Conservation (phyloP, 2,888 invertebrate species). For the Leucophora obtusa region DNA sequence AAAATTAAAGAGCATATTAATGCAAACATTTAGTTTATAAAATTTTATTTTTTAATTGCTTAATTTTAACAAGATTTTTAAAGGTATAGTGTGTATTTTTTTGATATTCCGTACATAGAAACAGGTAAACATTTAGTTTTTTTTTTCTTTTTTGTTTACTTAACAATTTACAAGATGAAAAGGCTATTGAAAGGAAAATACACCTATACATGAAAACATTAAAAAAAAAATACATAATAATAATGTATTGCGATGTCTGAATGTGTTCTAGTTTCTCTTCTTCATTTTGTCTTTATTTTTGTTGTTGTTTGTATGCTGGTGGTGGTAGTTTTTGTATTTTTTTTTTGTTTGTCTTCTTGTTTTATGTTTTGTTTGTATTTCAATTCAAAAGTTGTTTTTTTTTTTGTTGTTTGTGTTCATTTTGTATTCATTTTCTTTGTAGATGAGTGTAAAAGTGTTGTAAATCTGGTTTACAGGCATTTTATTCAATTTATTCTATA, state of each 20-base stretch:
- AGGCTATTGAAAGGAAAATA: constrained; percentile 38
- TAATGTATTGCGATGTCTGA: constrained; percentile 8
- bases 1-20: constrained; percentile 2
- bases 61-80: constrained; percentile 22
- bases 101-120: constrained; percentile 1
- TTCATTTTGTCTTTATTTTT: constrained; percentile 15
- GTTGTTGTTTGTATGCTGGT: constrained; percentile 21
- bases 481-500: constrained; percentile 60
- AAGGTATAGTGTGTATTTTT: constrained; percentile 25
- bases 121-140: constrained; percentile 53
- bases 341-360: constrained; percentile 37
- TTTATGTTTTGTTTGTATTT: constrained; percentile 50
- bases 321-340: constrained; percentile 46
- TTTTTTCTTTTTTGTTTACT: constrained; percentile 38
- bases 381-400: constrained; percentile 43
- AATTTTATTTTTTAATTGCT: constrained; percentile 31
- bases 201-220: constrained; percentile 1
- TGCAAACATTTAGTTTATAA: constrained; percentile 17
- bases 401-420: constrained; percentile 36
- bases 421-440: constrained; percentile 50
- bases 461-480: constrained; percentile 62
- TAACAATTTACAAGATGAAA: constrained; percentile 56
- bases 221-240: no score
- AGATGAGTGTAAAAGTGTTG: constrained; percentile 53
- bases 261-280: constrained; percentile 37